These are phyloP conservation scores for Cyrtodaria siliqua DNA, from an alignment of 2,888 invertebrate species.

Conservation along the genomic window DNA sequence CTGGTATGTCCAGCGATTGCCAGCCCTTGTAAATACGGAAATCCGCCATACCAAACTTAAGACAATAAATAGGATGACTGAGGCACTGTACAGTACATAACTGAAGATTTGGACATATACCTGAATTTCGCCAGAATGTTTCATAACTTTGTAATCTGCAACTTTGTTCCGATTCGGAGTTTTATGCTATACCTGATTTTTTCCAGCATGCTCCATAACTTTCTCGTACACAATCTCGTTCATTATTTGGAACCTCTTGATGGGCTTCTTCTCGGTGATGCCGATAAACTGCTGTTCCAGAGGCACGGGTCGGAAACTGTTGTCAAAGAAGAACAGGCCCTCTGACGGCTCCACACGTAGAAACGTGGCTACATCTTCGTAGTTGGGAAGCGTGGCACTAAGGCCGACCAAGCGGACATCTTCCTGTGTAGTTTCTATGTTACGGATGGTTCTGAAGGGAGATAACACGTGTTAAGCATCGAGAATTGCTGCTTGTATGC, in stretches of 20 bases:
- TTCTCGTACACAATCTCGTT: constrained; percentile 99
- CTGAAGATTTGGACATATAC: too few species aligned
- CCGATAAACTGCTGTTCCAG: constrained; percentile 99
- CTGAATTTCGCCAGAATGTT: too few species aligned
- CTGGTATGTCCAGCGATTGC: too few species aligned
- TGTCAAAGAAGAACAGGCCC: constrained; percentile 98
- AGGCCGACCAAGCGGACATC: constrained; percentile 97
- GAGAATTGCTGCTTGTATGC: too few species aligned
- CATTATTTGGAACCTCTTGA: constrained; percentile 99
- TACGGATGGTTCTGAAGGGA: constrained; percentile 86
- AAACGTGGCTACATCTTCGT: constrained; percentile 98
- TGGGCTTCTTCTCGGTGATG: constrained; percentile 99
- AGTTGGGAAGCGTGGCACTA: constrained; percentile 99
- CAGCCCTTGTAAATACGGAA: too few species aligned
- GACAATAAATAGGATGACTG: too few species aligned
- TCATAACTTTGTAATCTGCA: too few species aligned
- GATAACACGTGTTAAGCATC: too few species aligned
- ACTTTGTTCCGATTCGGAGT: too few species aligned
- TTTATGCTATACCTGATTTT: constrained; percentile 92
- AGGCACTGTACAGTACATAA: too few species aligned
- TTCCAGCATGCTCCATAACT: constrained; percentile 99
- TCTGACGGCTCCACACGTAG: constrained; percentile 94
- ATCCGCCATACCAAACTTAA: too few species aligned
- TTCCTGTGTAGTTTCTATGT: constrained; percentile 95
- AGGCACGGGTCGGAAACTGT: constrained; percentile 95